These are phyloP conservation scores for Polydrusus pterygomalis DNA, from an alignment of 2,888 invertebrate species.

Conservation along the genomic window DNA sequence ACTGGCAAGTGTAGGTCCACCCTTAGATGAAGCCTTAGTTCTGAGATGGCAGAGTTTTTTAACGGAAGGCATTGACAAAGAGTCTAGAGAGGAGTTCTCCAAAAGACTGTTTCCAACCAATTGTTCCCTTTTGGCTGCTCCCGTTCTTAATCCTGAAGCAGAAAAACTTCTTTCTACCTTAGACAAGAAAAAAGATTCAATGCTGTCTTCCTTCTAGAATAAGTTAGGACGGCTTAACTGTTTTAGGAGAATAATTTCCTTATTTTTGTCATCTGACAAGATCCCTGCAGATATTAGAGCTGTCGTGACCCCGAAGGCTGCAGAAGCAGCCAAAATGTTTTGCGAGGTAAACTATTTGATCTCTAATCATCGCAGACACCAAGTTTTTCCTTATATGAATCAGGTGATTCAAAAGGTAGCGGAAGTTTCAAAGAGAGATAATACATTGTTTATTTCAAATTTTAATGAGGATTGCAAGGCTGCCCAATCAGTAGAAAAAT, in stretches of 20 bases:
- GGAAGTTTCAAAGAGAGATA: background rate
- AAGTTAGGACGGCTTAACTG: slow-evolving; percentile 11
- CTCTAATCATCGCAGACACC: background rate
- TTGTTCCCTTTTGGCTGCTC: background rate
- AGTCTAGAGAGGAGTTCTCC: slow-evolving; percentile 5
- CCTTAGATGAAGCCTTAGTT: background rate
- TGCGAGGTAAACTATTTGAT: background rate
- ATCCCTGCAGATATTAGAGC: slow-evolving; percentile 10
- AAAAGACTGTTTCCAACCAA: slow-evolving; percentile 2
- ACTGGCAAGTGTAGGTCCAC: background rate
- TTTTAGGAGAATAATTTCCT: slow-evolving; percentile 4
- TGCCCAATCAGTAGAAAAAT: background rate
- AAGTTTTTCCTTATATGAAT: background rate
- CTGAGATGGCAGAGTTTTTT: background rate
- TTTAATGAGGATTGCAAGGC: slow-evolving; percentile 1
- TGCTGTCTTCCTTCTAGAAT: background rate
- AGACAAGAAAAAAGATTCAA: slow-evolving; percentile 15
- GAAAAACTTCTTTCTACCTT: background rate
- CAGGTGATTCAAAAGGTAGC: background rate
- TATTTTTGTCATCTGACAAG: slow-evolving; percentile 14
- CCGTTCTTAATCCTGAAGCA: background rate
- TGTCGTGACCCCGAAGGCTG: slow-evolving; percentile 9
- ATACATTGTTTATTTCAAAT: background rate
- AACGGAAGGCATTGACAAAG: slow-evolving; percentile 9
- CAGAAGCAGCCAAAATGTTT: background rate